Evolutionary conservation across 2,888 invertebrate genomes (phyloP).

Genomic region (Drosophila pseudotalamancana): DNA sequence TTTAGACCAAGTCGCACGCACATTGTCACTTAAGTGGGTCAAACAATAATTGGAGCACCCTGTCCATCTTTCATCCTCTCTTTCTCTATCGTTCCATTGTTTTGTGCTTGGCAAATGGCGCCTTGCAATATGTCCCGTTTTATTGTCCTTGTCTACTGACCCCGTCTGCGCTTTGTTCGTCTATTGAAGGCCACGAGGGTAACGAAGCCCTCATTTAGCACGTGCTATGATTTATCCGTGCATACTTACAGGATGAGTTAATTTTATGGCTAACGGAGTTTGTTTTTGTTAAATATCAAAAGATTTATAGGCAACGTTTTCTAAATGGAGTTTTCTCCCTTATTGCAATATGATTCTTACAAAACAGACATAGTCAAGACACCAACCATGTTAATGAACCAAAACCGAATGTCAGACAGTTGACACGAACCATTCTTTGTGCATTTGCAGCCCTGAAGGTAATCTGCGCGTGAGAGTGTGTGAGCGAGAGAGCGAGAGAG

Average conservation of each 20-base stretch:
- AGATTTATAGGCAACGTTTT: too few relatives aligned
- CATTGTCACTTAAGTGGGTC: conserved; percentile 72
- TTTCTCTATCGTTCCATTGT: not conserved
- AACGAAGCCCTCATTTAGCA: not conserved
- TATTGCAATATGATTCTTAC: too few relatives aligned
- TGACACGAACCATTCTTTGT: too few relatives aligned
- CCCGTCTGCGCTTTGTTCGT: not conserved
- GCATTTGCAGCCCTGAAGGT: too few relatives aligned
- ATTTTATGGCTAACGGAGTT: too few relatives aligned
- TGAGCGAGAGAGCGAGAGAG: too few relatives aligned
- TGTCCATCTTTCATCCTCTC: not conserved
- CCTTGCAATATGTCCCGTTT: not conserved
- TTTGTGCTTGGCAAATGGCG: conserved; percentile 1
- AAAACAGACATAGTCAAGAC: too few relatives aligned
- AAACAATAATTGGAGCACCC: conserved; percentile 68
- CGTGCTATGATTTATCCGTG: not conserved
- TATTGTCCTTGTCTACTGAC: conserved; percentile 13
- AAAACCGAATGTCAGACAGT: too few relatives aligned
- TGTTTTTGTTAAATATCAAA: too few relatives aligned
- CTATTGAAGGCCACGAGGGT: conserved; percentile 21
- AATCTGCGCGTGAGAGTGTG: too few relatives aligned
- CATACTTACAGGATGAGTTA: conserved; percentile 4
- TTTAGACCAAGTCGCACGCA: conserved; percentile 60
- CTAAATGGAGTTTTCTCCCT: too few relatives aligned
- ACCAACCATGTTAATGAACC: too few relatives aligned